Evolutionary conservation across 1,140 invertebrate genomes (phyloP).

Genomic region (Cherax quadricarinatus): DNA sequence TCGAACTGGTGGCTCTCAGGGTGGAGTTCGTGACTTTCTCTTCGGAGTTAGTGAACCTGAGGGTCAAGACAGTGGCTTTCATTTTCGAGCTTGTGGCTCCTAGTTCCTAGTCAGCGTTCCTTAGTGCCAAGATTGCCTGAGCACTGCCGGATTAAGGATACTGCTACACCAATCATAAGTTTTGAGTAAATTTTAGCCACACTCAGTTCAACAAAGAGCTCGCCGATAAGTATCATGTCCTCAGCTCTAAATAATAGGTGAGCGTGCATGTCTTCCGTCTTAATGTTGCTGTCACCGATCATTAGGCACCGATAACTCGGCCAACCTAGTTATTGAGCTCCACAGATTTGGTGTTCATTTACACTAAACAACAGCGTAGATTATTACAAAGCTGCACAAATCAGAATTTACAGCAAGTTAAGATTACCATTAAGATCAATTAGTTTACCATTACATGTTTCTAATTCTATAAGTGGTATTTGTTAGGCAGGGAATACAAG

Average conservation of each 20-base stretch:
- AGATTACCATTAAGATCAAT: not conserved
- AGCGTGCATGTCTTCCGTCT: not conserved
- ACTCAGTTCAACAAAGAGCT: not conserved
- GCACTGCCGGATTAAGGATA: not conserved
- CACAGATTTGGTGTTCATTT: slow-evolving; percentile 16
- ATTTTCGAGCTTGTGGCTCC: too few relatives aligned
- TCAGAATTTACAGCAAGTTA: not conserved
- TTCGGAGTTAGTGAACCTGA: too few relatives aligned
- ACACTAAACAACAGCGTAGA: not conserved
- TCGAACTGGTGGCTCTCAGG: too few relatives aligned
- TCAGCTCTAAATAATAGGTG: not conserved
- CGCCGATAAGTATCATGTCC: not conserved
- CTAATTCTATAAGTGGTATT: not conserved
- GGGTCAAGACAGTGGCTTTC: too few relatives aligned
- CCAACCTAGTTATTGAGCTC: not conserved
- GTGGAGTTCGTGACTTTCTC: too few relatives aligned
- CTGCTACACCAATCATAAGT: not conserved
- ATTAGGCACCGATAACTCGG: slow-evolving; percentile 22
- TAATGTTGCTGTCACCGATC: not conserved
- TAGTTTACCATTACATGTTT: not conserved
- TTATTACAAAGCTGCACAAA: not conserved
- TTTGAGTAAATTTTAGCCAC: not conserved
- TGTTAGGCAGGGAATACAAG: not conserved
- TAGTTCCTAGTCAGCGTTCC: too few relatives aligned
- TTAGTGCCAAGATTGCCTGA: too few relatives aligned